Percentiles rank a stretch among this genome's conserved stretches.
phyloP scores from a whole-genome alignment of 2,888 invertebrate genomes.

The Papilio demoleus region DNA sequence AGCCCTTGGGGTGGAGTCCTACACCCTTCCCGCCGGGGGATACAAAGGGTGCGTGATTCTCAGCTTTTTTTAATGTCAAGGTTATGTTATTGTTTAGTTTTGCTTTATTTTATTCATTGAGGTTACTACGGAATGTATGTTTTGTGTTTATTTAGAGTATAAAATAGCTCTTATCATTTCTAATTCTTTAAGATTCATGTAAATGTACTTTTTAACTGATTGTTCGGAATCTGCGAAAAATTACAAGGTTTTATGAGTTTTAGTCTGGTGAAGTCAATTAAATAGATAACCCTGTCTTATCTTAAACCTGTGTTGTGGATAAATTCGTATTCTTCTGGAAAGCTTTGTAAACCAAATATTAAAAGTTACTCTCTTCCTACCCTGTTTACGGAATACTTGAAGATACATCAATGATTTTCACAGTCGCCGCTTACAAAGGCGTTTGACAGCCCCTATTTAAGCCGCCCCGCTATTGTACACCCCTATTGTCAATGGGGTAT shows the following conservation, averaged over 20 bases:
- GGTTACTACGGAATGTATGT: not conserved
- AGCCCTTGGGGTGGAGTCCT: constrained; percentile 12
- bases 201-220: no score
- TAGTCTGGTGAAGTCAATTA: no score
- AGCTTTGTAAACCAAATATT: not conserved
- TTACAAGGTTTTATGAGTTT: no score
- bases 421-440: constrained; percentile 12
- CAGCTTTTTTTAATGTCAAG: constrained; percentile 34
- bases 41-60: constrained; percentile 12
- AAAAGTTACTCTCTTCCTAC: not conserved
- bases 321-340: not conserved
- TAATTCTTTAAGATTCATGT: no score
- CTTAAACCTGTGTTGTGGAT: no score
- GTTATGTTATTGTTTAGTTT: constrained; percentile 30
- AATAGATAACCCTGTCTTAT: no score
- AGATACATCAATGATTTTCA: constrained; percentile 8
- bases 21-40: constrained; percentile 21
- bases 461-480: not conserved
- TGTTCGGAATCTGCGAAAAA: no score
- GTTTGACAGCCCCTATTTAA: constrained; percentile 24
- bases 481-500: constrained; percentile 20
- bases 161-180: no score
- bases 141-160: constrained; percentile 1
- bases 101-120: constrained; percentile 21
- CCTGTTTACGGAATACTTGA: constrained; percentile 5